Conservation (phyloP, 30 jellyfish, hydroid and myxozoan genomes). For the Turritopsis dohrnii region DNA sequence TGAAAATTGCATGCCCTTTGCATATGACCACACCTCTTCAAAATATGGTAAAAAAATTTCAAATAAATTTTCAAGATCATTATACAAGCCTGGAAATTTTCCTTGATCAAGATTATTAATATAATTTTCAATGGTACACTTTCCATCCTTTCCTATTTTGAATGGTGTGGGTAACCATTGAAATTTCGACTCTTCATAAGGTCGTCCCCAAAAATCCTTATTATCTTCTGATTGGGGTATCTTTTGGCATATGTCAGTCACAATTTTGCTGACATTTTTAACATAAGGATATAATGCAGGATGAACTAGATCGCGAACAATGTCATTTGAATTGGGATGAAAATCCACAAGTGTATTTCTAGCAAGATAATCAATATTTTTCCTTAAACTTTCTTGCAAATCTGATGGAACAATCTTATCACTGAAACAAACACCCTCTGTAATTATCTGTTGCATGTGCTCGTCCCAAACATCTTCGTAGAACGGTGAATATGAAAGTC, state of each 20-base stretch:
- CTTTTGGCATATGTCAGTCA: not conserved
- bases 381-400: constrained; percentile 30
- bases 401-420: constrained; percentile 37
- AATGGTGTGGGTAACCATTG: constrained; percentile 81
- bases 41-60: constrained; percentile 52
- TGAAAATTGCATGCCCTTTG: constrained; percentile 56
- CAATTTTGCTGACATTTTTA: constrained; percentile 41
- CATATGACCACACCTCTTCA: constrained; percentile 74
- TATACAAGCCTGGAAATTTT: constrained; percentile 38
- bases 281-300: constrained; percentile 64
- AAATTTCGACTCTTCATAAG: constrained; percentile 52
- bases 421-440: constrained; percentile 65
- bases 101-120: constrained; percentile 53
- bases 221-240: not conserved
- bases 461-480: constrained; percentile 35
- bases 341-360: constrained; percentile 45
- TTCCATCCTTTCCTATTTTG: constrained; percentile 45
- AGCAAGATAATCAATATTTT: constrained; percentile 49
- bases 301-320: constrained; percentile 69
- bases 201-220: constrained; percentile 71
- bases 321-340: constrained; percentile 75
- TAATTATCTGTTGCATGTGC: constrained; percentile 34
- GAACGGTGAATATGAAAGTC: constrained; percentile 37
- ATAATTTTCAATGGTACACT: constrained; percentile 48
- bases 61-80: constrained; percentile 51